A percentile compares a stretch with the other conserved stretches of the same genome.
These are phyloP conservation scores for Palythoa caribaeorum DNA, from an alignment of 92 coral and sea anemone species.

Conservation along the genomic window DNA sequence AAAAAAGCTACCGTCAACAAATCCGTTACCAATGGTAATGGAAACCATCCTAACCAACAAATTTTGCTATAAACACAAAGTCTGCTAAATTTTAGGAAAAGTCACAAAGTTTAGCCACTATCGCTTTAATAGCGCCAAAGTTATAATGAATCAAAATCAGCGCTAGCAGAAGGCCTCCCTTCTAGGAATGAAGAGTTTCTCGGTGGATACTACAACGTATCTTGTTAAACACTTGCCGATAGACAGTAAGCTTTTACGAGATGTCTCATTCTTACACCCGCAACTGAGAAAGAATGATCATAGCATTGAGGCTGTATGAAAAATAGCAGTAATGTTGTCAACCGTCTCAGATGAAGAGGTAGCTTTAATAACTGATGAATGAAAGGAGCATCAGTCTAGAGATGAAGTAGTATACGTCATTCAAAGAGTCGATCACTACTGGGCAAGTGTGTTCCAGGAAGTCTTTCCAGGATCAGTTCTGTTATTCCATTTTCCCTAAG, in stretches of 20 bases:
- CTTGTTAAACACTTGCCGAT: constrained; percentile 51
- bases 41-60: too few species aligned
- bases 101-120: too few species aligned
- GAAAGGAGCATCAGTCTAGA: constrained; percentile 55
- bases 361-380: constrained; percentile 54
- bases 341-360: constrained; percentile 56
- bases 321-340: constrained; percentile 52
- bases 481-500: not conserved
- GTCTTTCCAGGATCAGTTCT: not conserved
- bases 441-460: not conserved
- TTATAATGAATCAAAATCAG: too few species aligned
- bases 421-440: not conserved
- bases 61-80: too few species aligned
- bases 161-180: constrained; percentile 1
- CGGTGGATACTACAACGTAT: constrained; percentile 26
- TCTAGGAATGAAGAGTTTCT: constrained; percentile 21
- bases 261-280: constrained; percentile 54
- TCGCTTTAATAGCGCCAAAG: too few species aligned
- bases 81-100: too few species aligned
- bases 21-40: too few species aligned
- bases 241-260: constrained; percentile 60
- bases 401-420: constrained; percentile 8
- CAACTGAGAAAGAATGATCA: not conserved
- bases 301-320: constrained; percentile 49
- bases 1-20: too few species aligned